Evolutionary conservation across 2,888 invertebrate genomes (phyloP), one percentile per base, ranked within the genome.

Genomic region (Entomobrya proxima): DNA sequence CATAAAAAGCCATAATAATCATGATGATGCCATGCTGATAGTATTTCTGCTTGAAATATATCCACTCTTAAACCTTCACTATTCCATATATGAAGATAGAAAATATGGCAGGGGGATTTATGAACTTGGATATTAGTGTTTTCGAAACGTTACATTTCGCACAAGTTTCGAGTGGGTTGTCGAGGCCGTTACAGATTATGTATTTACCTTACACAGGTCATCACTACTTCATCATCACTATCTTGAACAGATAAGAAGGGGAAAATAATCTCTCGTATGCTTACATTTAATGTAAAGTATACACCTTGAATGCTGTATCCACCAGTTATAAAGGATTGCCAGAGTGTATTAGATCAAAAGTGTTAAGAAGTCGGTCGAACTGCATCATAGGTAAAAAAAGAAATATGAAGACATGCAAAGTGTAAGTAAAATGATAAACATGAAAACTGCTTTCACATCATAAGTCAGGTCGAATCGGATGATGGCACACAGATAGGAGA

Each of bases 1-100:
- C 11, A 44, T 69, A 69, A 69, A 47, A 44, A 69, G n/a, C n/a
- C 47, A 69, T 47, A 44, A 44, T 30, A 47, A 4, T 67, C 21
- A 15, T 52, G 52, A 52, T 75, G 74, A 75, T 75, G 74, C 55
- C 74, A 82, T 82, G 75, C 50, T 82, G 47, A 75, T 82, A 82
- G 35, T 74, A 75, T 81, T 74, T 75, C 24, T 27, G 44, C 24
- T 27, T 69, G 35, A 35, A 64, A 64, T 35, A 64, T 30, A 2
- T 35, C n/a, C 35, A 32, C 6, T 18, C n/a, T 15, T 27, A 27
- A 9, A 55, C 18, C 5, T 4, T 24, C 40, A 24, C 27, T 47
- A 47, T 40, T 69, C 44, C 69, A 30, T 37, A 35, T 35, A 47
- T 47, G 47, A 69, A 27, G 40, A 44, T 40, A 69, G 27, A n/a